Evolutionary conservation across 2,113 vertebrate genomes (phyloP).

Genomic region (Hemibagrus wyckioides): DNA sequence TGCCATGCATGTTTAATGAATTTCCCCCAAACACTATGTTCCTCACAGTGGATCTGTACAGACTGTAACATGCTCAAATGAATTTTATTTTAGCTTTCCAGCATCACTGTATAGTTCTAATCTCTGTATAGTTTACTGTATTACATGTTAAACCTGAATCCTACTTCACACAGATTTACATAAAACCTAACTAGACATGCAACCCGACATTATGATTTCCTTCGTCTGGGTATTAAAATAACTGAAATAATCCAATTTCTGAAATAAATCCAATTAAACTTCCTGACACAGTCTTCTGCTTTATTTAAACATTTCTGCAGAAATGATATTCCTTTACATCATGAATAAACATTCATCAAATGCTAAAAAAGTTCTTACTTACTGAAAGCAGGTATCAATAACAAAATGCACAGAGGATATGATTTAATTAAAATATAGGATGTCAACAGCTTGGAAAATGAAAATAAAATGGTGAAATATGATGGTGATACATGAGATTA

Average conservation of each 20-base stretch:
- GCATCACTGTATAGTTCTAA: neutral
- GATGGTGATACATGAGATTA: too few relatives aligned
- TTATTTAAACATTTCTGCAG: neutral
- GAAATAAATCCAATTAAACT: neutral
- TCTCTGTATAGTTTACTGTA: neutral
- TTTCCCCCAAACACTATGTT: constrained; percentile 3
- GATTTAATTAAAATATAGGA: neutral
- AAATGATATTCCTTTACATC: neutral
- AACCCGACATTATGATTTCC: neutral
- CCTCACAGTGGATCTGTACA: neutral
- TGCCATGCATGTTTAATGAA: constrained; percentile 15
- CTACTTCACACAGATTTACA: neutral
- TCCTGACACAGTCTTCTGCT: neutral
- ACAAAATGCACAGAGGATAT: neutral
- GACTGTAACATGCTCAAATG: neutral
- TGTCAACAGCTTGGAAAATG: neutral
- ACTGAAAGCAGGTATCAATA: neutral
- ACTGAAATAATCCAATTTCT: neutral
- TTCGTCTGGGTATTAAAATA: neutral
- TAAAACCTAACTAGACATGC: neutral
- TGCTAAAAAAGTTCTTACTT: neutral
- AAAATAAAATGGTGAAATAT: neutral
- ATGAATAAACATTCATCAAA: neutral
- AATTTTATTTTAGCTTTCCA: neutral
- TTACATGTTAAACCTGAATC: neutral